Conservation (phyloP, 2,797 vertebrate genomes). For the Muscicapa striata region DNA sequence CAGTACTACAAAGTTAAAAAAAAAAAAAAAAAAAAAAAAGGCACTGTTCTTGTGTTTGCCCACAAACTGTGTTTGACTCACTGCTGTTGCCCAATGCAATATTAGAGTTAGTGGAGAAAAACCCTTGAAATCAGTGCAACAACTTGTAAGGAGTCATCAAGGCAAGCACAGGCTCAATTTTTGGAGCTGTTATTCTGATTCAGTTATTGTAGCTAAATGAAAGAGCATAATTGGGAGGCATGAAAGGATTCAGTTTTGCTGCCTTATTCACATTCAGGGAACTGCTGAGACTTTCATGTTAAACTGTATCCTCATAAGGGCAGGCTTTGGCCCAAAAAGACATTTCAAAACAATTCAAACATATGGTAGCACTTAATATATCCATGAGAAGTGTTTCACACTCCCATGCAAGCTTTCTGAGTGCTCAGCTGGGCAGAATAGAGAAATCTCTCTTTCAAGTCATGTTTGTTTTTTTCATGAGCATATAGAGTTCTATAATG, state of each 20-base stretch:
- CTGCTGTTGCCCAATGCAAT: not conserved
- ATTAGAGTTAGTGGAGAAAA: not conserved
- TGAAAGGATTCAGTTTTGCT: conserved; percentile 17
- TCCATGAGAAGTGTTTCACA: conserved; percentile 37
- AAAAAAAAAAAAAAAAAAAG: conserved; percentile 1
- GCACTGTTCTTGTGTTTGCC: not conserved
- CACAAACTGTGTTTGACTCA: not conserved
- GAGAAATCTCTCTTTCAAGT: conserved; percentile 36
- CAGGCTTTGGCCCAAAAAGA: conserved; percentile 56
- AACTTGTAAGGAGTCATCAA: not conserved
- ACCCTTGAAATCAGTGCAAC: not conserved
- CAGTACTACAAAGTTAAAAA: not conserved
- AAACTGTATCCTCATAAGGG: conserved; percentile 53
- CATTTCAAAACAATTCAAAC: conserved; percentile 63
- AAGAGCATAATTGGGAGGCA: conserved; percentile 7
- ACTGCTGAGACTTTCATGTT: conserved; percentile 45
- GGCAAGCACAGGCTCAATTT: conserved; percentile 5
- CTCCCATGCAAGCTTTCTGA: not conserved
- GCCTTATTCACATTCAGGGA: conserved; percentile 20
- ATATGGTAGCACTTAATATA: conserved; percentile 66
- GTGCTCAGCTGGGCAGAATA: not conserved
- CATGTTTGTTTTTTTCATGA: not conserved
- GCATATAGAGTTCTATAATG: not conserved
- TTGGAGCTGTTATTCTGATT: not conserved
- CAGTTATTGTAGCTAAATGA: conserved; percentile 3